A percentile compares a stretch with the other conserved stretches of the same genome.
Conservation (phyloP, 2,797 vertebrate genomes). For the Amblyopsis hoosieri region DNA sequence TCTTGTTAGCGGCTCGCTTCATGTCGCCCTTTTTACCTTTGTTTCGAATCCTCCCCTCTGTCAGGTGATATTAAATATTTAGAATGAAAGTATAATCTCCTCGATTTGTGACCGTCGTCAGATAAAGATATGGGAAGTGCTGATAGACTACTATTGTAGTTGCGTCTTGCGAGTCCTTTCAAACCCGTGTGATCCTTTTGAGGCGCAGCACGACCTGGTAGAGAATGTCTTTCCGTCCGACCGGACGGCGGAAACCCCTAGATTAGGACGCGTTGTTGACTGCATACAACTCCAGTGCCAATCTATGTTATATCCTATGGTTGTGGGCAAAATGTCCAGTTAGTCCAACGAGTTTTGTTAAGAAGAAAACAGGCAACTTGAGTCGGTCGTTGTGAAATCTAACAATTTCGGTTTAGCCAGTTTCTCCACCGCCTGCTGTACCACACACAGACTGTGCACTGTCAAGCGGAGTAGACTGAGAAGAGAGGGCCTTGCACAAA, state of each 20-base stretch:
- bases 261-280: constrained; percentile 47
- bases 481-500: constrained; percentile 75
- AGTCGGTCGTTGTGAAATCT: constrained; percentile 62
- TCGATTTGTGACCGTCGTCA: constrained; percentile 44
- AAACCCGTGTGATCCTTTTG: constrained; percentile 54
- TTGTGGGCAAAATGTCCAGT: constrained; percentile 21
- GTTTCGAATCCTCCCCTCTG: constrained; percentile 68
- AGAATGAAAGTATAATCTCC: constrained; percentile 58
- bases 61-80: constrained; percentile 60
- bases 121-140: constrained; percentile 17
- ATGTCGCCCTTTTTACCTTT: constrained; percentile 75
- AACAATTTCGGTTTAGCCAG: constrained; percentile 56
- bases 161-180: constrained; percentile 49
- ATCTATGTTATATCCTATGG: constrained; percentile 45
- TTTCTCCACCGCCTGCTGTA: constrained; percentile 75
- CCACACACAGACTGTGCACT: constrained; percentile 87
- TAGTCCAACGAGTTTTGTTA: constrained; percentile 41
- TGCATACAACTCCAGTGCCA: constrained; percentile 54
- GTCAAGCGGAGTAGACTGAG: constrained; percentile 86
- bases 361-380: constrained; percentile 34
- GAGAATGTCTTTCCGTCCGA: constrained; percentile 58
- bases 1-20: constrained; percentile 67
- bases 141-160: constrained; percentile 36
- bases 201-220: constrained; percentile 41
- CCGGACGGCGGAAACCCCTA: constrained; percentile 54